Base-by-base conservation (phyloP, 1,140 invertebrate species). In the Onthophagus taurus region DNA sequence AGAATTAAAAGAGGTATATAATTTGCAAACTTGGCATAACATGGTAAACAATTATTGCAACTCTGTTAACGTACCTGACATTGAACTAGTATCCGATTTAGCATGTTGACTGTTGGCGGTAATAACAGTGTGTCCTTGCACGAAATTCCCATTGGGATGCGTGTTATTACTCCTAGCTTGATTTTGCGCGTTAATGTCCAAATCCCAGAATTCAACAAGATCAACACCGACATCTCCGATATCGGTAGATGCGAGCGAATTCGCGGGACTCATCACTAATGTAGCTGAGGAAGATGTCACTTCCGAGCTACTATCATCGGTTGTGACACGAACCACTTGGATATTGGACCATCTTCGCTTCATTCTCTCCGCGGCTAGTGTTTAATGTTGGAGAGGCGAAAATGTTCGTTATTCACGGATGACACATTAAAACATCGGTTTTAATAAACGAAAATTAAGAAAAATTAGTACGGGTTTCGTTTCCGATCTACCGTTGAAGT, bases 201-300 rank as follows among this genome's bases (percentile, higher is more conserved):
- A 75, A 47, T 87, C 79, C 85, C 85, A 90, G 44, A 89, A 72
- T 51, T 89, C 85, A 13, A 41, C 38, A 31, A 88, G 70, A 49
- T 86, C 84, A 38, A 81, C 78, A 57, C 83, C 68, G 38, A 81
- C 78, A 57, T 83, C 68, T 59, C 82, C 65, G 60, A 77, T 68
- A 34, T 74, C 72, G 7, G 56, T 58, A 6, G 72, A 75, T 44
- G 79, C 77, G 53, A 83, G 63, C 19, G 78, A 81, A 38, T 80
- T 77, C 12, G 78, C 75, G 29, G 81, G 80, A 49, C 57, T 62
- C 75, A 78, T 77, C 69, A 70, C 76, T 64, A 71, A 77, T 49
- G 61, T 66, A 45, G 72, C 70, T 30, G 78, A 81, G 12, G 81
- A 83, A 33, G 80, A 81, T 13, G 80, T 81, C 53, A 84, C 82